Base-by-base conservation (phyloP, 1,140 invertebrate species). In the Calephelis virginiensis region DNA sequence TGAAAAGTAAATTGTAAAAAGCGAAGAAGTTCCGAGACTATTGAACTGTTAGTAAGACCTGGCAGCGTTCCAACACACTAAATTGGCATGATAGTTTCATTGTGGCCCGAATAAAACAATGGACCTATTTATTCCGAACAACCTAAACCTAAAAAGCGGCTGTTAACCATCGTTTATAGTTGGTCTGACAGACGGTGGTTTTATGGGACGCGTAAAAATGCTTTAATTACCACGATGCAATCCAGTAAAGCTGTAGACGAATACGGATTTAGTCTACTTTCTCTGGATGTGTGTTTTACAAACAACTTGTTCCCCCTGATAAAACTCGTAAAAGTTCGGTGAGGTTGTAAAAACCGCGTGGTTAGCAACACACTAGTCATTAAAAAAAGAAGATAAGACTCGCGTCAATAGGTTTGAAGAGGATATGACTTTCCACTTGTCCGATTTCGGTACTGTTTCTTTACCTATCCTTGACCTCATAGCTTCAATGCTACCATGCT, bases 11-110 rank as follows among this genome's bases (percentile, higher is more conserved):
- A 62, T 38, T 64, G 53, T 56, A 50, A 64, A 40, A 56, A 56
- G 63, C 43, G 43, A 43, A 64, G 48, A 64, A 53, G 63, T 49
- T 53, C 50, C 43, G 53, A 66, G 64, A 66, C 72, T 53, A 63
- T 66, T 71, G 61, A 69, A 69, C 71, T 62, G 67, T 53, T 73
- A 65, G 53, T 48, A 50, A 67, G 66, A 69, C 69, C 71, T 74
- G 72, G 72, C 71, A 60, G 46, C 60, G 64, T 12, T 71, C 72
- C 72, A 74, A 71, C 40, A 62, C 49, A 64, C 69, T 67, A 63
- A 71, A 71, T 68, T 68, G 69, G 64, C 67, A 45, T 69, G 69
- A 74, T 74, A 69, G 67, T 74, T 74, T 69, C 67, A 71, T 74
- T 74, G 72, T 74, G 64, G 66, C 69, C 37, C 43, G 40, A 64